Base-by-base conservation (phyloP, 2,888 invertebrate genomes). In the Drosophila anceps region DNA sequence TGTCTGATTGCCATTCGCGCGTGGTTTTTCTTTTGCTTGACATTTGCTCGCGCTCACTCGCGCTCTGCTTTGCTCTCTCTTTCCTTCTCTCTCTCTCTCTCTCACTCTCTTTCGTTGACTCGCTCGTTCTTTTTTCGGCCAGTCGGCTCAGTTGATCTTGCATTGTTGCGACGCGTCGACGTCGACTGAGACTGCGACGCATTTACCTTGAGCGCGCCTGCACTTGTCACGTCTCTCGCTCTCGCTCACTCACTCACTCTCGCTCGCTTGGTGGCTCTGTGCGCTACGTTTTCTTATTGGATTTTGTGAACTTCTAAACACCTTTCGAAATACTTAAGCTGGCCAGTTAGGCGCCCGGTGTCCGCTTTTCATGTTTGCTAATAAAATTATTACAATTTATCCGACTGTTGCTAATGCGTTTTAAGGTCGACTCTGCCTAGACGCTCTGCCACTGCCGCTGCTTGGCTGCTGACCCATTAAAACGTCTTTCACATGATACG, bases 351-450 rank as follows among this genome's bases (percentile, higher is more conserved):
- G 39, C 62, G 54, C 57, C 41, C 53, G 44, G 39, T 4, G 37
- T 58, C 48, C 57, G 73, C 48, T 81, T 79, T 74, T 86, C 69
- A 80, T 86, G 81, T 88, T 86, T 86, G 88, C 86, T 78, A 82
- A 88, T 86, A 86, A 86, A 86, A 86, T 86, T 86, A 84, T 86
- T 84, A 88, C 73, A 73, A 85, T 85, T 87, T 73, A 81, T 69
- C 76, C 82, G 68, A 69, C 66, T 69, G 74, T 73, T 79, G 84
- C 87, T 84, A 84, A 84, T 87, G 84, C 87, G 84, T 85, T 87
- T 83, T 82, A 87, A 85, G 88, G 85, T 87, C 83, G 79, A 53
- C 63, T 69, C 64, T 62, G 57, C 18, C 27, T 29, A 65, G 35
- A 57, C 65, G 24, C 4, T 24, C 24, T n/a, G n/a, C n/a, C n/a